Evolutionary conservation across 1,140 invertebrate species (phyloP).

Genomic region (Caenorhabditis latens): DNA sequence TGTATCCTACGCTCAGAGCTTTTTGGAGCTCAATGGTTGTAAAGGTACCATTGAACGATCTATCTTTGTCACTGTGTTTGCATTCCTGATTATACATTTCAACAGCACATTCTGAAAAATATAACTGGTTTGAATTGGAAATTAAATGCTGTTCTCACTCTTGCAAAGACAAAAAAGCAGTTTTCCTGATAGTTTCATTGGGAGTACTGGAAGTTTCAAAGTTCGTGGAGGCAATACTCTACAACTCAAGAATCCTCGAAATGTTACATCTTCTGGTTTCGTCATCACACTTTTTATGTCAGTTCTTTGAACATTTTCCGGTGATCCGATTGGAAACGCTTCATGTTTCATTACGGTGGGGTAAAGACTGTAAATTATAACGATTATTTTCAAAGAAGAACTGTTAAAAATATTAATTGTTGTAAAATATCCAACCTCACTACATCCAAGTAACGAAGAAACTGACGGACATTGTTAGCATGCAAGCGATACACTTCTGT

Average conservation of each 20-base stretch:
- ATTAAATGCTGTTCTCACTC: background rate
- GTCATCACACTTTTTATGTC: background rate
- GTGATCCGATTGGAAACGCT: background rate
- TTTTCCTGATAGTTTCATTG: background rate
- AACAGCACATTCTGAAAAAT: background rate
- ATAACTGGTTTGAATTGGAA: too few relatives aligned
- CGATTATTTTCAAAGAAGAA: too few relatives aligned
- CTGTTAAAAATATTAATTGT: too few relatives aligned
- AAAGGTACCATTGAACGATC: background rate
- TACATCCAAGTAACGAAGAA: too few relatives aligned
- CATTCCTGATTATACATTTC: background rate
- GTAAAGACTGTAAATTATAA: background rate
- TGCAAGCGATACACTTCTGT: too few relatives aligned
- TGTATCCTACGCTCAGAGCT: background rate
- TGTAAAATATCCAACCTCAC: too few relatives aligned
- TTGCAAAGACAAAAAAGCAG: background rate
- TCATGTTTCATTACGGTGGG: background rate
- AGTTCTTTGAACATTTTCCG: background rate
- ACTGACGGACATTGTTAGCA: too few relatives aligned
- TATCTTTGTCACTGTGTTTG: background rate
- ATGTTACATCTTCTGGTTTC: background rate
- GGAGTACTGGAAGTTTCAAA: background rate
- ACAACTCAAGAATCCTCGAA: background rate
- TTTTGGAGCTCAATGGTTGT: background rate
- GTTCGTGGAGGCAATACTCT: background rate